Conservation (phyloP, 2,888 invertebrate species). For the Anticlea derivata region DNA sequence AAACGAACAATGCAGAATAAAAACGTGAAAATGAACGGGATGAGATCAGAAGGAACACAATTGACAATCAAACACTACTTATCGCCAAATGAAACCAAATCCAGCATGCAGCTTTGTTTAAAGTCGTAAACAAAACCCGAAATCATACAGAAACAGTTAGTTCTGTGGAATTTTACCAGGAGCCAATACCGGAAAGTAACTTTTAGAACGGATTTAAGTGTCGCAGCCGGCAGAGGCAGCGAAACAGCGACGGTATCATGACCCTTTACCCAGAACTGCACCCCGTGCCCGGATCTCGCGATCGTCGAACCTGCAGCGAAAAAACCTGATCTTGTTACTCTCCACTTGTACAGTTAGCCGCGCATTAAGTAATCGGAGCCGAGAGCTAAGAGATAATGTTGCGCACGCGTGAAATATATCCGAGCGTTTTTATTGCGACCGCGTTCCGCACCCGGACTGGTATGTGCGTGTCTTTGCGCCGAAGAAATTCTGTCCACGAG, state of each 20-base stretch:
- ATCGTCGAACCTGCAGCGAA: conserved; percentile 75
- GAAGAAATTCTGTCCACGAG: conserved; percentile 79
- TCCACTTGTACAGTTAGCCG: conserved; percentile 77
- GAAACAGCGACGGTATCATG: conserved; percentile 26
- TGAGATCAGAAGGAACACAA: background rate
- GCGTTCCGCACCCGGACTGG: conserved; percentile 72
- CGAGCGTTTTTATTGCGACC: conserved; percentile 78
- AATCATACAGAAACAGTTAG: conserved; percentile 8
- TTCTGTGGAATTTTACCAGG: conserved; percentile 4
- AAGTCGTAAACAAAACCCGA: background rate
- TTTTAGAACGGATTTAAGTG: conserved; percentile 11
- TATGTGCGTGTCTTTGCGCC: conserved; percentile 72
- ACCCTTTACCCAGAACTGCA: conserved; percentile 48
- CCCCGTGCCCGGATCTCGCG: conserved; percentile 56
- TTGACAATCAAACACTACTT: no score
- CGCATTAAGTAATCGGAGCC: conserved; percentile 81
- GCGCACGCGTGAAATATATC: conserved; percentile 83
- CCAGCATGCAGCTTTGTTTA: background rate
- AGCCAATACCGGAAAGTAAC: conserved; percentile 6
- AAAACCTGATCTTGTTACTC: conserved; percentile 79
- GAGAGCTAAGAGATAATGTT: conserved; percentile 80
- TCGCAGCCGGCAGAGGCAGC: conserved; percentile 11
- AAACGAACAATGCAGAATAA: conserved; percentile 2
- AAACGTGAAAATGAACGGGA: background rate
- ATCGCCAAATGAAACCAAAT: no score